Evolutionary conservation across 2,888 invertebrate genomes (phyloP).

Genomic region (Acleris literana): DNA sequence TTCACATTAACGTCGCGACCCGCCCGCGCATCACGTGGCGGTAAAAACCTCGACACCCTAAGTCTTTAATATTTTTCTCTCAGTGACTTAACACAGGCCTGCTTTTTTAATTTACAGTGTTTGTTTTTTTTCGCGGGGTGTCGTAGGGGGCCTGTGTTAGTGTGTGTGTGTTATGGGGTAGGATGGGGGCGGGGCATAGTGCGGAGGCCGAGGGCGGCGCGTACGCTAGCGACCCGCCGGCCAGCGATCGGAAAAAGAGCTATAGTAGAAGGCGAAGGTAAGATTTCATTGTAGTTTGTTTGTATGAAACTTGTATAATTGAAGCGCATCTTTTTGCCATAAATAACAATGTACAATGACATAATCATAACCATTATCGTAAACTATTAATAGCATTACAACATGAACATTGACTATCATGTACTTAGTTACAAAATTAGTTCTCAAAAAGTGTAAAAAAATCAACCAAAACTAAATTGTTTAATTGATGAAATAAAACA

Average conservation of each 20-base stretch:
- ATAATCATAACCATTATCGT: too few relatives aligned
- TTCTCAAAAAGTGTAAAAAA: too few relatives aligned
- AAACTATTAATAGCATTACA: too few relatives aligned
- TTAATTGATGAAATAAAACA: too few relatives aligned
- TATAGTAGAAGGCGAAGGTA: conserved; percentile 76
- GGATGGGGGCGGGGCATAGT: conserved; percentile 80
- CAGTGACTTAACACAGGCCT: conserved; percentile 27
- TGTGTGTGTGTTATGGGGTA: conserved; percentile 79
- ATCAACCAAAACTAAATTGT: too few relatives aligned
- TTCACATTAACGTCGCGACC: conserved; percentile 77
- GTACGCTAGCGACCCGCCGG: conserved; percentile 78
- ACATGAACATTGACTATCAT: too few relatives aligned
- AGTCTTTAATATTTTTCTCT: conserved; percentile 26
- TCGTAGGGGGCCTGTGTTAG: conserved; percentile 67
- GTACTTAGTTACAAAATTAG: too few relatives aligned
- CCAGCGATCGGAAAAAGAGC: conserved; percentile 69
- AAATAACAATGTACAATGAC: background rate
- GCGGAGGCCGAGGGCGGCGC: conserved; percentile 78
- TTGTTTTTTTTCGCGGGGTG: conserved; percentile 54
- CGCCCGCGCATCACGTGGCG: conserved; percentile 69
- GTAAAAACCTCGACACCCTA: conserved; percentile 61
- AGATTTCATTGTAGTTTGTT: conserved; percentile 39
- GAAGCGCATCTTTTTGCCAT: background rate
- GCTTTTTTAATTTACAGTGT: conserved; percentile 32
- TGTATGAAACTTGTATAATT: background rate